These are phyloP conservation scores for Phataginus tricuspis DNA, from an alignment of 2,797 vertebrate species.

Conservation along the genomic window DNA sequence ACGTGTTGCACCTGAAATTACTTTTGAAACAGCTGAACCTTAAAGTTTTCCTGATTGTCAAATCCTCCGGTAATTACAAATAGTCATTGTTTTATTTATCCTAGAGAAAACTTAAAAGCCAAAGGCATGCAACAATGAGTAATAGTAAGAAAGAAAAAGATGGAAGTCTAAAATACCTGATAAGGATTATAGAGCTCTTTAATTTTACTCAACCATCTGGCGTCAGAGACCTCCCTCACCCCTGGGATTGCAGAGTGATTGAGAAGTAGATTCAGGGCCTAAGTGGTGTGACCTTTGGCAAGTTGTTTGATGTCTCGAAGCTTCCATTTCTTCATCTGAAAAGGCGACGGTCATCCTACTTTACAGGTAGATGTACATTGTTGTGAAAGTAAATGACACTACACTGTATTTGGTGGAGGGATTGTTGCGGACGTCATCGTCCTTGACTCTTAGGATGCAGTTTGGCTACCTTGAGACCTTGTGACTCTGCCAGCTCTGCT, in stretches of 20 bases:
- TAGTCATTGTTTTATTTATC: background rate
- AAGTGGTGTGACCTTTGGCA: background rate
- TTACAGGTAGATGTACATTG: background rate
- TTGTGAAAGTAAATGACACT: no score
- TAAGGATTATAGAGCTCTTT: background rate
- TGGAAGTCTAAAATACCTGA: background rate
- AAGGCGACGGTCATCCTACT: background rate
- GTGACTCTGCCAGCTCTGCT: background rate
- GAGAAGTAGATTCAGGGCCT: background rate
- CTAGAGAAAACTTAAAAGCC: constrained; percentile 24
- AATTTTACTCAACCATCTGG: background rate
- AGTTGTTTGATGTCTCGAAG: background rate
- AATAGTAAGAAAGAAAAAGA: background rate
- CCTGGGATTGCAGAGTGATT: background rate
- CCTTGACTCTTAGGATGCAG: background rate
- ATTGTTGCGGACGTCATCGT: background rate
- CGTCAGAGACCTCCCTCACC: background rate
- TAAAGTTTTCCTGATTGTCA: background rate
- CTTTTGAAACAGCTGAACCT: background rate
- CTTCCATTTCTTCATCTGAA: background rate
- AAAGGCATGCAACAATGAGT: background rate
- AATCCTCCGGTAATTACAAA: background rate
- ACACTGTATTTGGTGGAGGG: background rate
- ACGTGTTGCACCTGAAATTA: background rate
- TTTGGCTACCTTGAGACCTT: background rate